Evolutionary conservation across 37 sponge, comb jelly and placozoan genomes (phyloP).

Genomic region (Theonella swinhoei): DNA sequence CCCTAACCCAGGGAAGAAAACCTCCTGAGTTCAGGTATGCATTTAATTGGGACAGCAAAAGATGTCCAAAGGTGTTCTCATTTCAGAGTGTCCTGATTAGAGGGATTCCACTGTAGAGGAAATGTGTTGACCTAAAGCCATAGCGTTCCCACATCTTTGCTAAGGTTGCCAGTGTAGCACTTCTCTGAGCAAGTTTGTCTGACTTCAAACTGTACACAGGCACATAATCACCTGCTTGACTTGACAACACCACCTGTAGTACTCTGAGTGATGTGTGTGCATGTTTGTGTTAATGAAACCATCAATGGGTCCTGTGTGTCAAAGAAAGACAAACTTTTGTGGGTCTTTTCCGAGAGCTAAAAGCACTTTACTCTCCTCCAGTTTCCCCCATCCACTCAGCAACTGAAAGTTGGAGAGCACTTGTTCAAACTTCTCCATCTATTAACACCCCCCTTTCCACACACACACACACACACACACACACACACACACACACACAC

Average conservation of each 20-base stretch:
- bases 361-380: constrained; percentile 17
- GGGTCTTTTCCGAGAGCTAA: constrained; percentile 2
- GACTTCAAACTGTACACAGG: background rate
- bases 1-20: too few relatives aligned
- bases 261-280: background rate
- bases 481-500: too few relatives aligned
- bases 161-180: background rate
- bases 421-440: too few relatives aligned
- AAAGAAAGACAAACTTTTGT: background rate
- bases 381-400: constrained; percentile 36
- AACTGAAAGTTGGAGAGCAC: constrained; percentile 5
- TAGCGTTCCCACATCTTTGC: background rate
- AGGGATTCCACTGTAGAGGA: too few relatives aligned
- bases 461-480: too few relatives aligned
- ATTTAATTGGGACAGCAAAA: too few relatives aligned
- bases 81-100: too few relatives aligned
- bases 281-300: background rate
- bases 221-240: background rate
- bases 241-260: background rate
- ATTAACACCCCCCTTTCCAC: too few relatives aligned
- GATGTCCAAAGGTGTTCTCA: too few relatives aligned
- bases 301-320: background rate
- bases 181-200: background rate
- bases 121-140: background rate
- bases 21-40: too few relatives aligned